phyloP scores from a whole-genome alignment of 1,140 invertebrate species.

The Apolygus lucorum region DNA sequence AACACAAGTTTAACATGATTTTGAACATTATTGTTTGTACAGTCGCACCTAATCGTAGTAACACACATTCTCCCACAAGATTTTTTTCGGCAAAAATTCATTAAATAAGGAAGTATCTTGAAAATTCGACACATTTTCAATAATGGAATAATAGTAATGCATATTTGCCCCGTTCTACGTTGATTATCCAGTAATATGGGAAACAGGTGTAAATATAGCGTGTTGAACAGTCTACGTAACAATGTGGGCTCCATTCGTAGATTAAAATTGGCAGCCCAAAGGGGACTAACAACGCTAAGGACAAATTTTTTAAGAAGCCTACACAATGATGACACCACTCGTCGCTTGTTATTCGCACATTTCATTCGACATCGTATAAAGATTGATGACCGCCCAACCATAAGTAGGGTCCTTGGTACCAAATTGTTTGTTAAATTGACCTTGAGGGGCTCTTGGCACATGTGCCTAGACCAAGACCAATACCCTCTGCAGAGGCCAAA shows the following conservation, averaged over 20 bases:
- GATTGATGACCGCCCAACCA: constrained; percentile 6
- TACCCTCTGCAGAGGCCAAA: not conserved
- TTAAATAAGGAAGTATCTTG: no score
- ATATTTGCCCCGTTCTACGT: no score
- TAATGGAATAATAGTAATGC: no score
- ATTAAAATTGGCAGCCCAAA: not conserved
- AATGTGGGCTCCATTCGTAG: not conserved
- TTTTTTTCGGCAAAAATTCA: no score
- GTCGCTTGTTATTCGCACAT: constrained; percentile 5
- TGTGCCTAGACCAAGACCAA: not conserved
- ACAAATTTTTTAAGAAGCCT: constrained; percentile 8
- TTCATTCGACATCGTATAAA: constrained; percentile 9
- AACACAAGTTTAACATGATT: no score
- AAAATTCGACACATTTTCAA: no score
- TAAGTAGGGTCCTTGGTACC: not conserved
- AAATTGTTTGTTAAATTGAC: constrained; percentile 9
- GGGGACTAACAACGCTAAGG: constrained; percentile 7
- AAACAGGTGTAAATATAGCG: no score
- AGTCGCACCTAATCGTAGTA: no score
- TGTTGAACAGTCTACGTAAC: no score
- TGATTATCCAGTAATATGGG: no score
- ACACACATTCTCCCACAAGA: no score
- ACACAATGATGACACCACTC: not conserved
- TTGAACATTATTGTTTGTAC: no score
- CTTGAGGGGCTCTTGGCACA: not conserved